Evolutionary conservation across 2,888 invertebrate species (phyloP), one percentile per base, ranked within the genome.

Genomic region (Frankliniella fusca): DNA sequence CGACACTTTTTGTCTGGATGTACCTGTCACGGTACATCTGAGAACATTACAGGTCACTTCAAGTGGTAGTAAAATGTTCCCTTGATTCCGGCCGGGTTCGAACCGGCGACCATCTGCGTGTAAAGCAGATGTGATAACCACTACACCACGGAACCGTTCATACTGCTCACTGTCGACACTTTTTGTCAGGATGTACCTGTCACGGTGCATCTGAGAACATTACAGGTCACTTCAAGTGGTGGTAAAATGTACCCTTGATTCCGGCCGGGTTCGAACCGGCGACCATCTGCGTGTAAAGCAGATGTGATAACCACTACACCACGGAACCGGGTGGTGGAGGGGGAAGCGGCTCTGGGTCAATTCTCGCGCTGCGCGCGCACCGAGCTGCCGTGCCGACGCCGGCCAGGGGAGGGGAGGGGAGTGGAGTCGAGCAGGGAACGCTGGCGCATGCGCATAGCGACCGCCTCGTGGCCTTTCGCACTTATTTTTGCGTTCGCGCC

Each of bases 261-360:
- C 70, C 70, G 70, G 70, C 70, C 70, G 82, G 83, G 84, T 84
- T 85, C 85, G 85, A 85, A 85, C 85, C 83, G 84, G 85, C 84
- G 85, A 84, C 85, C 84, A 84, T 85, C 84, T 84, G 85, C 85
- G 85, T 85, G 84, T 85, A 84, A 84, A 85, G 85, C 84, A 85
- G 84, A 85, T 83, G 84, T 84, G 85, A 84, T 84, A 84, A 84
- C 84, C 84, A 82, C 84, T 84, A 83, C 84, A 84, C 84, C 84
- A 84, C 84, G 84, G 84, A 84, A 84, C 84, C 84, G 54, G 8
- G 70, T 10, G 3, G 70, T 50, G 70, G 61, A 15, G 61, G 61
- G 61, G 61, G 61, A 61, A n/a, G 61, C 61, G 18, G 20, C 18
- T 7, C 61, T 11, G 61, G 20, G 12, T 12, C 54, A 54, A 12